Conservation (phyloP, 37 sponge, comb jelly and placozoan genomes). For the Mnemiopsis leidyi region DNA sequence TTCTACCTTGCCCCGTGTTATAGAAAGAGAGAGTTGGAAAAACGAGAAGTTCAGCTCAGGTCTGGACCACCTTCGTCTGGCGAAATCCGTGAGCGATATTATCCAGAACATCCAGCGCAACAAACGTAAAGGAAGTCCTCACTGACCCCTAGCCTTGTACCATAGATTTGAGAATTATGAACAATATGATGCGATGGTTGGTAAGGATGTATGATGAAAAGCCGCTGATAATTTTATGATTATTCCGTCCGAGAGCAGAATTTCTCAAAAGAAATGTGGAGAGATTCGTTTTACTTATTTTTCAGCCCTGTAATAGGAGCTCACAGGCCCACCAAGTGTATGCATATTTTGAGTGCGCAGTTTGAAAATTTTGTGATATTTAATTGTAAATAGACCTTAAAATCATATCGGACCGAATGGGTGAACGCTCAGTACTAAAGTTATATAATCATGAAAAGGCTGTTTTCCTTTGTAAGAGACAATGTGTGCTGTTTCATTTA, state of each 20-base stretch:
- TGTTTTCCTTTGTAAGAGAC: no score
- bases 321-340: background rate
- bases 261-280: background rate
- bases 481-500: no score
- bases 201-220: background rate
- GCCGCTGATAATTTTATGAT: background rate
- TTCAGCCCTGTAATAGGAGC: background rate
- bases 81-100: slow-evolving; percentile 38
- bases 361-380: background rate
- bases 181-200: background rate
- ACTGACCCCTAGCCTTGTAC: background rate
- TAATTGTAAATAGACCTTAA: background rate
- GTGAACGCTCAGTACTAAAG: no score
- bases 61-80: slow-evolving; percentile 30
- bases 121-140: slow-evolving; percentile 3
- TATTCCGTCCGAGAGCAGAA: background rate
- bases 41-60: background rate
- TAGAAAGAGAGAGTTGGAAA: slow-evolving; percentile 8
- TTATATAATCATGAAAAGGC: no score
- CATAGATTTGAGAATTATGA: background rate
- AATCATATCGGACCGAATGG: no score
- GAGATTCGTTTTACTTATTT: background rate
- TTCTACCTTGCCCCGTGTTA: slow-evolving; percentile 20
- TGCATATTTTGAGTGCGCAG: background rate
- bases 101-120: slow-evolving; percentile 24